phyloP scores from a whole-genome alignment of 2,888 invertebrate genomes.

The Callimorpha dominula region DNA sequence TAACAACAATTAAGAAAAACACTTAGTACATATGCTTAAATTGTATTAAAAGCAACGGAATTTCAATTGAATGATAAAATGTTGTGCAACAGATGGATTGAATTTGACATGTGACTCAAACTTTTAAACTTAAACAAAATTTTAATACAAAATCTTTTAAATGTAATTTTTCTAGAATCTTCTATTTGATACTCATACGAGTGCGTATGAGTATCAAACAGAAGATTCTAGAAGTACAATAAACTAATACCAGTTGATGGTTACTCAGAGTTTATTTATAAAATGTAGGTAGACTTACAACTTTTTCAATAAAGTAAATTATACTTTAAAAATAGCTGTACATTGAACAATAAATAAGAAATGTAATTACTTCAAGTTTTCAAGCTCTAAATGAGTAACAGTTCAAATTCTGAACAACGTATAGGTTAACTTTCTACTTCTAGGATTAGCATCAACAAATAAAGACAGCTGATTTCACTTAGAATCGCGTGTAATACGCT shows the following conservation, averaged over 20 bases:
- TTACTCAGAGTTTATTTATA: background rate
- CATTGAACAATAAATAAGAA: background rate
- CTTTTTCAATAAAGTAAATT: constrained; percentile 19
- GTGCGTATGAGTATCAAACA: background rate
- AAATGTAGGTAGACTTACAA: background rate
- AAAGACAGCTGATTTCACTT: constrained; percentile 41
- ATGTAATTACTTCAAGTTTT: background rate
- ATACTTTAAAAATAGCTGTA: constrained; percentile 1
- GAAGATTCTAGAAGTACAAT: background rate
- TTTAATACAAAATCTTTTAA: too few relatives aligned
- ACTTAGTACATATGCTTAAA: background rate
- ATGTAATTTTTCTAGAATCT: too few relatives aligned
- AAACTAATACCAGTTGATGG: background rate
- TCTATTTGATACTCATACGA: too few relatives aligned
- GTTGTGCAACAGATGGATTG: background rate
- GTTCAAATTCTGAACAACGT: background rate
- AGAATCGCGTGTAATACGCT: constrained; percentile 27
- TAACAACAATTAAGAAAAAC: too few relatives aligned
- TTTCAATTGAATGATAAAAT: background rate
- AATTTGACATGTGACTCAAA: background rate
- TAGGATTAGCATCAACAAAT: background rate
- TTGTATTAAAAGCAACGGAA: background rate
- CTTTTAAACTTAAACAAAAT: background rate
- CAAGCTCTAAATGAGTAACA: background rate
- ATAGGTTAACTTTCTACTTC: background rate